phyloP scores from a whole-genome alignment of 2,888 invertebrate genomes.

The Sturmia bella region DNA sequence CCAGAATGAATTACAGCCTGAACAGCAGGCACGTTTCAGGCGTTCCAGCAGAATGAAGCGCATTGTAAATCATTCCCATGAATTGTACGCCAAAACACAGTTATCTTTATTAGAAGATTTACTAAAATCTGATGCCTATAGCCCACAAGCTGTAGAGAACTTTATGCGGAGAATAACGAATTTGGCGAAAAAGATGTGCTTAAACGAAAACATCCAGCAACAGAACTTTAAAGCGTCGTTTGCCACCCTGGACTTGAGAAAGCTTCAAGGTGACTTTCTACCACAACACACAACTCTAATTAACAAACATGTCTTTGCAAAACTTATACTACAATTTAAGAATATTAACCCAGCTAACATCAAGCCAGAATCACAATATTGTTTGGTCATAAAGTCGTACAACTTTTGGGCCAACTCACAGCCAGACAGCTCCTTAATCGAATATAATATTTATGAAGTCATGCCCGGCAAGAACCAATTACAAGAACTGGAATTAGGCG shows the following conservation, averaged over 20 bases:
- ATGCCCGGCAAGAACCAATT: neutral
- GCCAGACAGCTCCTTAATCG: slow-evolving; percentile 50
- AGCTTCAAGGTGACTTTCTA: slow-evolving; percentile 49
- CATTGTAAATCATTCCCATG: slow-evolving; percentile 57
- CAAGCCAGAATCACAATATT: slow-evolving; percentile 50
- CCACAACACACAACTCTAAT: slow-evolving; percentile 58
- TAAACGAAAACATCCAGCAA: slow-evolving; percentile 32
- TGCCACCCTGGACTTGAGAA: slow-evolving; percentile 49
- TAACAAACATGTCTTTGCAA: slow-evolving; percentile 58
- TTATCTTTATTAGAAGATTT: slow-evolving; percentile 60
- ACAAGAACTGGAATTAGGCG: slow-evolving; percentile 45
- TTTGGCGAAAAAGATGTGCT: slow-evolving; percentile 53
- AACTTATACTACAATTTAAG: slow-evolving; percentile 59
- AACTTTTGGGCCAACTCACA: slow-evolving; percentile 39
- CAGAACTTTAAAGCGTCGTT: slow-evolving; percentile 47
- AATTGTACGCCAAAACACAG: slow-evolving; percentile 57
- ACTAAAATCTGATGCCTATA: slow-evolving; percentile 49
- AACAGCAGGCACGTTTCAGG: slow-evolving; percentile 53
- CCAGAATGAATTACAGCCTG: neutral
- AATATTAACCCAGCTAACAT: slow-evolving; percentile 36
- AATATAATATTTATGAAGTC: slow-evolving; percentile 64
- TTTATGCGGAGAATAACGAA: slow-evolving; percentile 59
- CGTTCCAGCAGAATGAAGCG: slow-evolving; percentile 31
- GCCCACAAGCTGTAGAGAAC: slow-evolving; percentile 12
- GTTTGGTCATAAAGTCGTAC: slow-evolving; percentile 58